Evolutionary conservation across 2,113 vertebrate genomes (phyloP).

Genomic region (Pardalotus punctatus): DNA sequence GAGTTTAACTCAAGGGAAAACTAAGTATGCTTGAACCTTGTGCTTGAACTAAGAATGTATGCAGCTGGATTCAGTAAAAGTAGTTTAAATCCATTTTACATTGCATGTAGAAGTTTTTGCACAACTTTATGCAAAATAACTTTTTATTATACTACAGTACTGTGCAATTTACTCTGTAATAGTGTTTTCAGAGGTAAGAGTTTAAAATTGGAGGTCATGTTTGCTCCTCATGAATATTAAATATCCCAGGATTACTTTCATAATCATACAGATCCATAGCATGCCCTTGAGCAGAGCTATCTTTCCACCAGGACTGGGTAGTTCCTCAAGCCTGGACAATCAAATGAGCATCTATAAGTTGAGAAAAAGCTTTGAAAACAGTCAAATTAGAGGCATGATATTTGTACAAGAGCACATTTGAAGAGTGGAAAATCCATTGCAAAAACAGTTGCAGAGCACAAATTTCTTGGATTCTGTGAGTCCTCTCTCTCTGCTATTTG

Average conservation of each 20-base stretch:
- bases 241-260: constrained; percentile 28
- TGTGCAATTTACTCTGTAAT: neutral
- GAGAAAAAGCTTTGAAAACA: constrained; percentile 19
- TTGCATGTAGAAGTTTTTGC: neutral
- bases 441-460: neutral
- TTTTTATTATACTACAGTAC: constrained; percentile 20
- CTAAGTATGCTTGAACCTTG: neutral
- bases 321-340: neutral
- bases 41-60: neutral
- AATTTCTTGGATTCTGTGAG: neutral
- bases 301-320: neutral
- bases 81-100: constrained; percentile 6
- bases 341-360: neutral
- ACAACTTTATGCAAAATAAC: constrained; percentile 27
- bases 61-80: constrained; percentile 15
- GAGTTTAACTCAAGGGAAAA: constrained; percentile 13
- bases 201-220: constrained; percentile 36
- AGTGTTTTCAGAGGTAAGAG: constrained; percentile 7
- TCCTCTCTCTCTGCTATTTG: neutral
- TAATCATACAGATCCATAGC: neutral
- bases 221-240: constrained; percentile 48
- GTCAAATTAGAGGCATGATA: neutral
- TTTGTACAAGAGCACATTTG: neutral
- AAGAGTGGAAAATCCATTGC: neutral
- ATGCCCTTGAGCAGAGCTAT: neutral